A percentile compares a stretch with the other conserved stretches of the same genome.
Evolutionary conservation across 2,113 vertebrate species (phyloP).

Genomic region (Charina bottae): DNA sequence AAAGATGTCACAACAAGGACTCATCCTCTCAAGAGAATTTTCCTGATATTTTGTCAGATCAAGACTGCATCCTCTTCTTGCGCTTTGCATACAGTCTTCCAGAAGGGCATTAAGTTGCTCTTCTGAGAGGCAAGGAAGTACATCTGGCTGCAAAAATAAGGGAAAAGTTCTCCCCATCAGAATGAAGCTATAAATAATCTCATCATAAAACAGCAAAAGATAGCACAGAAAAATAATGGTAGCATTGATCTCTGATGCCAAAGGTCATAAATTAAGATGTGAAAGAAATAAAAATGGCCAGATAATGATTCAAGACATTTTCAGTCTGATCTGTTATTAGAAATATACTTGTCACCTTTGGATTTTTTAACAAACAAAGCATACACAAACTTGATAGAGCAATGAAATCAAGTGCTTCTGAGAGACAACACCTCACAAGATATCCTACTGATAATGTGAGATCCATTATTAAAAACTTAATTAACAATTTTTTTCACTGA

Average conservation of each 20-base stretch:
- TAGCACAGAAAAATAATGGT: slow-evolving; percentile 32
- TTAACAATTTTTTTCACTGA: background rate
- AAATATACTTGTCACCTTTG: background rate
- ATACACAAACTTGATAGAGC: background rate
- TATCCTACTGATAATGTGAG: background rate
- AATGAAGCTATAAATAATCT: slow-evolving; percentile 59
- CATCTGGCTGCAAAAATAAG: slow-evolving; percentile 65
- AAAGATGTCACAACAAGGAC: slow-evolving; percentile 56
- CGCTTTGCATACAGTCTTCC: slow-evolving; percentile 68
- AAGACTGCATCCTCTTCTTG: slow-evolving; percentile 61
- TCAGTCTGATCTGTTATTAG: background rate
- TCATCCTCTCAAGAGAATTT: slow-evolving; percentile 57
- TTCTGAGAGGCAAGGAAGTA: slow-evolving; percentile 69
- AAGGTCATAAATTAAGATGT: background rate
- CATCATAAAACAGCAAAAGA: slow-evolving; percentile 17
- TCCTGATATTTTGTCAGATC: slow-evolving; percentile 66
- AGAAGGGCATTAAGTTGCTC: slow-evolving; percentile 74
- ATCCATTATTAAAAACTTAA: background rate
- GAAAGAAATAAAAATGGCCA: slow-evolving; percentile 1
- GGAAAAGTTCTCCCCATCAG: slow-evolving; percentile 61
- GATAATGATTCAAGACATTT: background rate
- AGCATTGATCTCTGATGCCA: slow-evolving; percentile 29
- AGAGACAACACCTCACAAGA: background rate
- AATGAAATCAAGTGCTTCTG: background rate
- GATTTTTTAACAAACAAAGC: background rate